Evolutionary conservation across 1,140 invertebrate genomes (phyloP).

Genomic region (Frieseomelitta varia): DNA sequence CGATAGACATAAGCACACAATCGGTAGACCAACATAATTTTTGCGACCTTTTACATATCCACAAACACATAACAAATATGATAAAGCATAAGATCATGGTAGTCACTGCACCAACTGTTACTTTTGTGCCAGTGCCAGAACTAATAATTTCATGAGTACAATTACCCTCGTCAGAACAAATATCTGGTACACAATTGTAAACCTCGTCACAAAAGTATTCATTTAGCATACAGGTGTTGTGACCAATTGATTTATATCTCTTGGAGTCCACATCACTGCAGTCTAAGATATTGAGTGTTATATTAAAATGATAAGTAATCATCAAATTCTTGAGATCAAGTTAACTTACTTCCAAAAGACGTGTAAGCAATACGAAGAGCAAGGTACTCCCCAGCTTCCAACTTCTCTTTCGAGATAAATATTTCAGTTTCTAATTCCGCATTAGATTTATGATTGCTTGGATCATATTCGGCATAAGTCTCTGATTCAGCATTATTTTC

Average conservation of each 20-base stretch:
- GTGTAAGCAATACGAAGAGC: slow-evolving; percentile 74
- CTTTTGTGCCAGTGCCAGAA: slow-evolving; percentile 74
- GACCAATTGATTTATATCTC: slow-evolving; percentile 33
- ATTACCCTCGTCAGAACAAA: slow-evolving; percentile 73
- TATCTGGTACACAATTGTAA: slow-evolving; percentile 71
- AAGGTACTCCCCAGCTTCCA: slow-evolving; percentile 58
- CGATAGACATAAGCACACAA: slow-evolving; percentile 62
- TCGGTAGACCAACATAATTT: slow-evolving; percentile 79
- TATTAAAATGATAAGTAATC: slow-evolving; percentile 6
- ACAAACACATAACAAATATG: slow-evolving; percentile 77
- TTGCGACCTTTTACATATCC: slow-evolving; percentile 75
- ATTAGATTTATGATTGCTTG: slow-evolving; percentile 43
- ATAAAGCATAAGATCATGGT: slow-evolving; percentile 76
- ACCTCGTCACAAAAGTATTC: slow-evolving; percentile 76
- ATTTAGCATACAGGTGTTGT: slow-evolving; percentile 66
- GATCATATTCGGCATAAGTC: slow-evolving; percentile 40
- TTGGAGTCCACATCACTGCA: slow-evolving; percentile 55
- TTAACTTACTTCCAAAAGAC: slow-evolving; percentile 68
- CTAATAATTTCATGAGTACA: slow-evolving; percentile 54
- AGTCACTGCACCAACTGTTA: slow-evolving; percentile 77
- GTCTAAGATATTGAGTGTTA: slow-evolving; percentile 49
- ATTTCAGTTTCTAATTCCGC: slow-evolving; percentile 73
- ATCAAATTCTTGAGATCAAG: slow-evolving; percentile 7
- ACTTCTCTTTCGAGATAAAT: slow-evolving; percentile 69
- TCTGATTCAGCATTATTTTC: slow-evolving; percentile 18